phyloP scores from a whole-genome alignment of 1,140 invertebrate species.

The Anthonomus grandis region DNA sequence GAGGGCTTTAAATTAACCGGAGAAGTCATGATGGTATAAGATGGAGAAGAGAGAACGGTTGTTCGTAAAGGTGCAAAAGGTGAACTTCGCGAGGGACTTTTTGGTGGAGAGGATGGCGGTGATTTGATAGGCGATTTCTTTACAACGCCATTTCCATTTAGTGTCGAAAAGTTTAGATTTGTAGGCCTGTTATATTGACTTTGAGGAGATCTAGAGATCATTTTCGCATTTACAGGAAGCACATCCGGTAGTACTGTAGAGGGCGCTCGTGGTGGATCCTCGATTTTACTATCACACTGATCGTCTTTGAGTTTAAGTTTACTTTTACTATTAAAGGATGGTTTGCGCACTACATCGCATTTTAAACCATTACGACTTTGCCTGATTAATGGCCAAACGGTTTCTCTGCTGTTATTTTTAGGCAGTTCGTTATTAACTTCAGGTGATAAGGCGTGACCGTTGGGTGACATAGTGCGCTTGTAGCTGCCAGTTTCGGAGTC shows the following conservation, averaged over 20 bases:
- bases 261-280: constrained; percentile 35
- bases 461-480: constrained; percentile 71
- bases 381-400: constrained; percentile 44
- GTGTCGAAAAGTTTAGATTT: constrained; percentile 30
- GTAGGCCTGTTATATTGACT: constrained; percentile 35
- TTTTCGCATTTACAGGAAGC: constrained; percentile 52
- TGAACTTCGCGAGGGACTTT: constrained; percentile 38
- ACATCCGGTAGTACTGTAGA: constrained; percentile 50
- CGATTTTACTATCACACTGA: constrained; percentile 41
- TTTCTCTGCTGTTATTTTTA: constrained; percentile 47
- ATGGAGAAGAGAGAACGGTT: constrained; percentile 35
- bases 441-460: constrained; percentile 49
- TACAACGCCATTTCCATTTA: constrained; percentile 16
- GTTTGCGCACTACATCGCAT: constrained; percentile 45
- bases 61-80: constrained; percentile 39
- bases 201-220: constrained; percentile 43
- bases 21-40: constrained; percentile 11
- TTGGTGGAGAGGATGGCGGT: constrained; percentile 36
- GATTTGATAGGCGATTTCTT: constrained; percentile 29
- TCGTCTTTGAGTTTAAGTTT: constrained; percentile 28
- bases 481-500: constrained; percentile 72
- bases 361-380: constrained; percentile 33
- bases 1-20: constrained; percentile 9
- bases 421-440: constrained; percentile 32
- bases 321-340: constrained; percentile 39